Evolutionary conservation across 2,888 invertebrate genomes (phyloP), one percentile per base, ranked within the genome.

Genomic region (Orthosia gothica): DNA sequence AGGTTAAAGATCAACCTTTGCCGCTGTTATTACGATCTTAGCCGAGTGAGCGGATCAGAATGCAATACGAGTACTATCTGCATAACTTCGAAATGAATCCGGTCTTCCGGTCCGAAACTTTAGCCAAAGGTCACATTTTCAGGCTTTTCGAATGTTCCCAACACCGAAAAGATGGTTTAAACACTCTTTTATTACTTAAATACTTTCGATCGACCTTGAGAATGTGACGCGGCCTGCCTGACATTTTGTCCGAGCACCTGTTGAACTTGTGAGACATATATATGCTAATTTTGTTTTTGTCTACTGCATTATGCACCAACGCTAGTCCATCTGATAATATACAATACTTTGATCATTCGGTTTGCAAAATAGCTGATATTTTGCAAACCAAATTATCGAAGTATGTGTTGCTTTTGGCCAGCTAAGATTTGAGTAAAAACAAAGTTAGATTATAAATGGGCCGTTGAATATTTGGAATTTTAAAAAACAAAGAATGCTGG

Each of bases 201-300:
- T 40, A 40, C 9, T 40, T 40, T 61, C 7, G 61, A 4, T 15
- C 7, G 16, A 66, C 74, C n/a, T 74, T 66, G 65, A 18, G n/a
- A 59, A 47, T 26, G 12, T 58, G 50, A 52, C 54, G 26, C 16
- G 23, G 13, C 4, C 13, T 58, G 52, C 52, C 20, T 50, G 55
- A 55, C 15, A 65, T 74, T 61, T 77, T 32, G 13, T 45, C 5
- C 7, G 9, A 32, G 18, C 1, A 52, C 32, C 65, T 66, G 81
- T 9, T 40, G 40, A 40, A 40, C 9, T 74, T 74, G 13, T 26
- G 32, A 18, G 15, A 26, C 26, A 62, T 81, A 66, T 66, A 32
- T 40, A 81, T 74, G 74, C 55, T 57, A 81, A 81, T 81, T 23
- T 15, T 52, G 55, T 62, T 81, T 81, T 77, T 74, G 45, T 55